These are phyloP conservation scores for Orthosia incerta DNA, from an alignment of 2,888 invertebrate species.

Conservation along the genomic window DNA sequence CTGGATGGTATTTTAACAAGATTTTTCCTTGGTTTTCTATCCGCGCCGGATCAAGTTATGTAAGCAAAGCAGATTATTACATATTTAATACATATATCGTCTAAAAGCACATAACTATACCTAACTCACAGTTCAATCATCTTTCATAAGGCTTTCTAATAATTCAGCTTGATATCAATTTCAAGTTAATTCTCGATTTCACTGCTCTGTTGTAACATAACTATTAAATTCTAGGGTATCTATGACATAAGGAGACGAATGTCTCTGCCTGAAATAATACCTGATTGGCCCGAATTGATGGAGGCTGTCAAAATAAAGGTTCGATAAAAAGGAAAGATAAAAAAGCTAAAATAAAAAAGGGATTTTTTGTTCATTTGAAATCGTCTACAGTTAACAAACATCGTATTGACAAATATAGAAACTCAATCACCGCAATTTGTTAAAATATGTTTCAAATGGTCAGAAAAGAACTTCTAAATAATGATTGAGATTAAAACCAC, in stretches of 20 bases:
- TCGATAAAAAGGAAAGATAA: constrained; percentile 89
- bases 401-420: background rate
- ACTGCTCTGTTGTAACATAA: constrained; percentile 77
- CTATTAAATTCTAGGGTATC: constrained; percentile 92
- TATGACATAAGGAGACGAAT: constrained; percentile 93
- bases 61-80: constrained; percentile 51
- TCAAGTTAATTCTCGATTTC: constrained; percentile 54
- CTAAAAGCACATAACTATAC: constrained; percentile 6
- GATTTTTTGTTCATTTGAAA: constrained; percentile 78
- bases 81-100: constrained; percentile 25
- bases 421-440: background rate
- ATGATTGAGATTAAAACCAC: constrained; percentile 81
- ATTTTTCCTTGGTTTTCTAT: constrained; percentile 74
- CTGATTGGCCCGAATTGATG: constrained; percentile 95
- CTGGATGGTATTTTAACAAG: constrained; percentile 77
- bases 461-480: constrained; percentile 82
- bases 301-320: constrained; percentile 93
- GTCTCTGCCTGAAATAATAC: constrained; percentile 93
- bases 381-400: constrained; percentile 4
- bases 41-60: constrained; percentile 68
- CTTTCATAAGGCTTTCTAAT: constrained; percentile 68
- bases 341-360: constrained; percentile 75
- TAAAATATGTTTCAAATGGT: constrained; percentile 72
- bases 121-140: constrained; percentile 50
- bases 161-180: constrained; percentile 69